These are phyloP conservation scores for Hemichromis elongatus DNA, from an alignment of 2,113 vertebrate species.

Conservation along the genomic window DNA sequence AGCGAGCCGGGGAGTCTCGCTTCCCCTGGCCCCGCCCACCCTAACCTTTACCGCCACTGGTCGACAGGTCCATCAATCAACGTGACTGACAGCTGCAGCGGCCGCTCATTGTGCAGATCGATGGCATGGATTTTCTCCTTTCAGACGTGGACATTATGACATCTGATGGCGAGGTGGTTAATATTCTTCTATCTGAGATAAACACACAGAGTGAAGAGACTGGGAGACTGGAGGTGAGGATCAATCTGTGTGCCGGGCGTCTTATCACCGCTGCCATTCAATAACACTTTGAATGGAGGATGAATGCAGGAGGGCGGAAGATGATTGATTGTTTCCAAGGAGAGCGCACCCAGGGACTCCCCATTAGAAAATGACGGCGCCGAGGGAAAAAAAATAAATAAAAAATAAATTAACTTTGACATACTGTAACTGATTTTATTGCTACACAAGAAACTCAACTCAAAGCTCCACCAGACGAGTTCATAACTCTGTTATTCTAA, in stretches of 20 bases:
- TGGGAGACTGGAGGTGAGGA: constrained; percentile 4
- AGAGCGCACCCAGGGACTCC: background rate
- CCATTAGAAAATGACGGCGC: background rate
- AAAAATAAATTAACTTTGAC: background rate
- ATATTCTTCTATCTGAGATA: constrained; percentile 35
- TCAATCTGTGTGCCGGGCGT: constrained; percentile 26
- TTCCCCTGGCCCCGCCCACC: constrained; percentile 4
- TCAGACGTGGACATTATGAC: constrained; percentile 48
- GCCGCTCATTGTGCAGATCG: constrained; percentile 39
- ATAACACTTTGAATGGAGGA: constrained; percentile 21
- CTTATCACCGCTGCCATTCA: constrained; percentile 7
- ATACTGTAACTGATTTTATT: background rate
- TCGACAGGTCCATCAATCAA: constrained; percentile 63
- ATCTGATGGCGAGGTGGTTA: constrained; percentile 48
- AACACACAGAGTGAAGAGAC: background rate
- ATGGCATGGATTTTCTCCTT: constrained; percentile 59
- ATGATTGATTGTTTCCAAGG: background rate
- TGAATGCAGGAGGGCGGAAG: background rate
- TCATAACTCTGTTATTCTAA: background rate
- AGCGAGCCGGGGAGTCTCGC: background rate
- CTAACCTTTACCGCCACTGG: constrained; percentile 27
- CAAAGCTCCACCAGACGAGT: background rate
- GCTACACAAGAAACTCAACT: background rate
- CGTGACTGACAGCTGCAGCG: constrained; percentile 37
- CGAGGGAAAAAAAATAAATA: background rate